These are phyloP conservation scores for Polyodon spathula DNA, from an alignment of 2,113 vertebrate species.

Conservation along the genomic window DNA sequence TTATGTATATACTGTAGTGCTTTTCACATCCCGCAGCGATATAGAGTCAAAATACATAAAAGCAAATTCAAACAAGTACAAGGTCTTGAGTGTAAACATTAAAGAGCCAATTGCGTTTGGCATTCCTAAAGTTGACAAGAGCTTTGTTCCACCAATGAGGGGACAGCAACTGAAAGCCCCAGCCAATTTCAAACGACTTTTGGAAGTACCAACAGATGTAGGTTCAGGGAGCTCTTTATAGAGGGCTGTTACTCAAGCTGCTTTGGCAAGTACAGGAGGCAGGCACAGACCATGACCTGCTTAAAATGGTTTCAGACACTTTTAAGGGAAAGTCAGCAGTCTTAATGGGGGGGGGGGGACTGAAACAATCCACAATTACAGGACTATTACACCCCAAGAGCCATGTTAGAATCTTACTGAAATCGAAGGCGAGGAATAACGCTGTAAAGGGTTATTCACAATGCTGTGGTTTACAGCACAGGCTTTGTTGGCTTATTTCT, in stretches of 20 bases:
- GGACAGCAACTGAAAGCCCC: constrained; percentile 2
- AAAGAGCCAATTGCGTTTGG: neutral
- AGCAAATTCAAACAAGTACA: constrained; percentile 3
- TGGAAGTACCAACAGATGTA: neutral
- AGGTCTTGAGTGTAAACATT: neutral
- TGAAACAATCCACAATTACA: too few relatives aligned
- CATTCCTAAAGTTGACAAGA: neutral
- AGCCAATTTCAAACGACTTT: constrained; percentile 1
- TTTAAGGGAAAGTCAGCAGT: too few relatives aligned
- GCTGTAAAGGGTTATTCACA: too few relatives aligned
- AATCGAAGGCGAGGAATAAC: too few relatives aligned
- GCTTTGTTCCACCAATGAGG: neutral
- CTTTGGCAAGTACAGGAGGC: neutral
- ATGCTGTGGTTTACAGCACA: too few relatives aligned
- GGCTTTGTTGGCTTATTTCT: too few relatives aligned
- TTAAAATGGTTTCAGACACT: neutral
- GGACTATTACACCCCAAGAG: too few relatives aligned
- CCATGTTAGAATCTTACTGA: too few relatives aligned
- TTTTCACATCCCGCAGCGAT: neutral
- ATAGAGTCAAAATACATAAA: neutral
- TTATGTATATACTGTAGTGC: neutral
- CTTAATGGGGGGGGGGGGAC: too few relatives aligned
- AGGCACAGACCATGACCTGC: neutral
- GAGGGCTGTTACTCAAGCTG: neutral
- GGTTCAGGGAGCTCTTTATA: neutral